Evolutionary conservation across 2,113 vertebrate genomes (phyloP), one percentile per base, ranked within the genome.

Genomic region (Phocoena sinus): DNA sequence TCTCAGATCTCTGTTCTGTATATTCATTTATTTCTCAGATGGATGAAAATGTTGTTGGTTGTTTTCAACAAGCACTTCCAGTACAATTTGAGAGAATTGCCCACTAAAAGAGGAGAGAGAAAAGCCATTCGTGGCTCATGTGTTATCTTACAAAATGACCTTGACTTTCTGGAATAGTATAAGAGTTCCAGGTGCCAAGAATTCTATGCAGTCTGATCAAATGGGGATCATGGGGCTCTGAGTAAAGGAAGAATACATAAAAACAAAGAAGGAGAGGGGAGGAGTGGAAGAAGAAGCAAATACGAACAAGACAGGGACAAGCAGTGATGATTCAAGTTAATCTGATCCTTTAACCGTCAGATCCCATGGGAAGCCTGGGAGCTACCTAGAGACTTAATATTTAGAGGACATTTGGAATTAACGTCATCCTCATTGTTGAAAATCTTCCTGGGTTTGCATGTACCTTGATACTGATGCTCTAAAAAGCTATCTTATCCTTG

Each of bases 381-480:
- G 33, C 67, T 92, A 91, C 65, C 71, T 63, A 71, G 95, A 89
- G 87, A 94, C 41, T 94, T 87, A 33, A 44, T 85, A 86, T 97
- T 94, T 84, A 95, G 63, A 92, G 70, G 92, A 88, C 60, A 95
- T 88, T 94, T 73, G 41, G 60, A 96, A 96, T 97, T 92, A 94
- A 70, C 81, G 88, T 65, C 65, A 70, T 91, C 33, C 14, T 95
- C 91, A 96, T 87, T 96, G 88, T 68, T 84, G 65, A 84, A 96
- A 95, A 85, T 94, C 91, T 94, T 79, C 36, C 56, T 76, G 60
- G 97, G 85, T 97, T 97, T 97, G 85, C 77, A 89, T 85, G 82
- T n/a, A 97, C 50, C 85, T 97, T 95, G 65, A 74, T 94, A 88
- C 4, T 47, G 58, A 92, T 93, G 53, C 20, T 56, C 41, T 94